Evolutionary conservation across 2,797 vertebrate species (phyloP), one percentile per base, ranked within the genome.

Genomic region (Pelochelys cantorii): DNA sequence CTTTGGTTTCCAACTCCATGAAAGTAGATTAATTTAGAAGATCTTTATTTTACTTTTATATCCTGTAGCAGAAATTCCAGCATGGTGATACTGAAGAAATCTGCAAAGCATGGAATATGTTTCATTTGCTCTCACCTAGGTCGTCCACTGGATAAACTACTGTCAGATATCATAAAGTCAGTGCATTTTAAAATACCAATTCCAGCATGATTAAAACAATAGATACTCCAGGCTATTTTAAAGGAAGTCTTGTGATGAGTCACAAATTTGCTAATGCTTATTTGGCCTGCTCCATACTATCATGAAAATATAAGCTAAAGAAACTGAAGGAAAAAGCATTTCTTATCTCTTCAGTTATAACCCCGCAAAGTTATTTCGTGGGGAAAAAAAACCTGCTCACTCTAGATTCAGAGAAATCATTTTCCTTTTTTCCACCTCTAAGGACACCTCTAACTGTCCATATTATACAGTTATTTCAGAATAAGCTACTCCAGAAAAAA

Each of bases 121-220:
- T 93, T 89, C 1, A 2, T 6, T 77, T 92, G 3, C 12, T 55
- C 5, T 87, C 59, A 79, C 5, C 4, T 86, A 37, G 60, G 37
- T 48, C 10, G 55, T 31, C n/a, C 81, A 37, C 25, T 34, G 60
- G 60, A 88, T 52, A 68, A 88, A 5, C 55, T 78, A 84, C 22
- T 88, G 86, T 82, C 79, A 90, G 42, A 85, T 91, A 11, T 9
- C 52, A 75, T 79, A 83, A 94, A 85, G 11, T 62, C 81, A 78
- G 37, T 52, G 20, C 83, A 79, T 85, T 68, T 87, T 80, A 85
- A 91, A 91, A 82, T 84, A 59, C 9, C 13, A 5, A 10, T 54
- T n/a, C n/a, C n/a, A 37, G 54, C 77, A 77, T 81, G 83, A 92
- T 88, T 91, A 81, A 80, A 95, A 68, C 14, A 86, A 84, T 55